Conservation (phyloP, 2,888 invertebrate species). For the Macropis europaea region DNA sequence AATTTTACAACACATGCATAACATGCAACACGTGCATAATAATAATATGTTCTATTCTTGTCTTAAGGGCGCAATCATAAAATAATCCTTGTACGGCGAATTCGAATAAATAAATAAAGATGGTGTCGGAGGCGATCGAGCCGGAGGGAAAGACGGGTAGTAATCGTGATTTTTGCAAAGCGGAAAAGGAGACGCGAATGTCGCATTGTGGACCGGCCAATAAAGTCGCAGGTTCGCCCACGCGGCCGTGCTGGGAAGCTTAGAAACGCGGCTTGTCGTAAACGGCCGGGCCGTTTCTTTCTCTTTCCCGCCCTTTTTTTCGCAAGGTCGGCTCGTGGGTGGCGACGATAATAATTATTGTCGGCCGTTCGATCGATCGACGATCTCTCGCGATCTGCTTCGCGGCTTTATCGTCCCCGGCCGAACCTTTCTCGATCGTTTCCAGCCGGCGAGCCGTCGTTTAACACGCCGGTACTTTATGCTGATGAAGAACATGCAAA, state of each 20-base stretch:
- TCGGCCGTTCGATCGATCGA: slow-evolving; percentile 44
- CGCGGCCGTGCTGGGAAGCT: slow-evolving; percentile 39
- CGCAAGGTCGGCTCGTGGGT: slow-evolving; percentile 56
- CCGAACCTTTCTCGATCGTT: slow-evolving; percentile 7
- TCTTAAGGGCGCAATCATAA: no score
- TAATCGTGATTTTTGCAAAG: no score
- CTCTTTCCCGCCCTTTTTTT: slow-evolving; percentile 17
- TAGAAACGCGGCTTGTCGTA: slow-evolving; percentile 54
- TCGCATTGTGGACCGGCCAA: slow-evolving; percentile 62
- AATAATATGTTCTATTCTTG: no score
- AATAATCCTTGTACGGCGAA: no score
- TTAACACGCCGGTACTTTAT: slow-evolving; percentile 38
- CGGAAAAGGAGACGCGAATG: slow-evolving; percentile 54
- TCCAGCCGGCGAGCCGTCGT: slow-evolving; percentile 14
- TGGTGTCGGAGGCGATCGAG: no score
- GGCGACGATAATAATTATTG: slow-evolving; percentile 57
- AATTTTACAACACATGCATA: no score
- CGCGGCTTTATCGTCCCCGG: slow-evolving; percentile 36
- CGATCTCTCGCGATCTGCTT: slow-evolving; percentile 41
- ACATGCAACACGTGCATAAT: no score
- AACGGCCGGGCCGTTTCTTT: slow-evolving; percentile 53
- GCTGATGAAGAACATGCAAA: slow-evolving; percentile 19
- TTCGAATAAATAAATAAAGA: no score
- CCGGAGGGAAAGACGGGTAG: no score
- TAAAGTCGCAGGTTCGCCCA: slow-evolving; percentile 62